Percentiles rank a stretch among this genome's conserved stretches.
Conservation (phyloP, 2,888 invertebrate species). For the Agrotis ipsilon region DNA sequence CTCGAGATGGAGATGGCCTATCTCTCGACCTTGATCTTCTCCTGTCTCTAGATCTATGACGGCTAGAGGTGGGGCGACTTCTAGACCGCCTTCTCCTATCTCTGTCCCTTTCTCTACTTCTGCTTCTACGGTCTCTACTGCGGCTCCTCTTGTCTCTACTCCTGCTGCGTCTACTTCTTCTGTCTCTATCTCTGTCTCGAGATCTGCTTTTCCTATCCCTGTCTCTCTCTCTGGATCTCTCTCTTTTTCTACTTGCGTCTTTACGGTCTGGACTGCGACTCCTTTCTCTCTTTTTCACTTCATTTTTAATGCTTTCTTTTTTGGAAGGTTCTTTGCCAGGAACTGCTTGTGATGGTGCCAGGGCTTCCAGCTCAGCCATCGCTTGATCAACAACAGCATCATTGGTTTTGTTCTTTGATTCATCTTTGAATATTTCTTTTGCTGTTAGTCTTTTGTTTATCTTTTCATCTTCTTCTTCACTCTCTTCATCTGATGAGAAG, state of each 20-base stretch:
- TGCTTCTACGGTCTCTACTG: slow-evolving; percentile 70
- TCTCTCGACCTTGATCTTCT: slow-evolving; percentile 69
- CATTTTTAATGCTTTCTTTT: slow-evolving; percentile 71
- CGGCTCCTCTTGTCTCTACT: slow-evolving; percentile 68
- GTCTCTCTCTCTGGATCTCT: slow-evolving; percentile 72
- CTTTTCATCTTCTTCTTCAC: slow-evolving; percentile 78
- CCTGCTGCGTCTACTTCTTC: slow-evolving; percentile 67
- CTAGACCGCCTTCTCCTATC: slow-evolving; percentile 75
- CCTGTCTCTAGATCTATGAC: slow-evolving; percentile 59
- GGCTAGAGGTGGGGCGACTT: slow-evolving; percentile 61
- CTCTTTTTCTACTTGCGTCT: slow-evolving; percentile 73
- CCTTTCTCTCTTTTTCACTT: slow-evolving; percentile 72
- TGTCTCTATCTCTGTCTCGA: slow-evolving; percentile 65
- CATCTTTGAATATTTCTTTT: slow-evolving; percentile 86
- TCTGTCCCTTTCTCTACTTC: slow-evolving; percentile 75
- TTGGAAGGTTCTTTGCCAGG: slow-evolving; percentile 70
- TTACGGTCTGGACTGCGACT: slow-evolving; percentile 75
- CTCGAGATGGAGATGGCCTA: slow-evolving; percentile 73
- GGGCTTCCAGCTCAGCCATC: slow-evolving; percentile 96
- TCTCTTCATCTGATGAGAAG: slow-evolving; percentile 83
- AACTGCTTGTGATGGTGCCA: slow-evolving; percentile 93
- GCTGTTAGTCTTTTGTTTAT: slow-evolving; percentile 77
- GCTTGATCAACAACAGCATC: slow-evolving; percentile 94
- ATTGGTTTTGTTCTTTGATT: slow-evolving; percentile 74
- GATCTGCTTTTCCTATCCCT: slow-evolving; percentile 67